Conservation (phyloP, 1,140 invertebrate species). For the Drosophila sulfurigaster region DNA sequence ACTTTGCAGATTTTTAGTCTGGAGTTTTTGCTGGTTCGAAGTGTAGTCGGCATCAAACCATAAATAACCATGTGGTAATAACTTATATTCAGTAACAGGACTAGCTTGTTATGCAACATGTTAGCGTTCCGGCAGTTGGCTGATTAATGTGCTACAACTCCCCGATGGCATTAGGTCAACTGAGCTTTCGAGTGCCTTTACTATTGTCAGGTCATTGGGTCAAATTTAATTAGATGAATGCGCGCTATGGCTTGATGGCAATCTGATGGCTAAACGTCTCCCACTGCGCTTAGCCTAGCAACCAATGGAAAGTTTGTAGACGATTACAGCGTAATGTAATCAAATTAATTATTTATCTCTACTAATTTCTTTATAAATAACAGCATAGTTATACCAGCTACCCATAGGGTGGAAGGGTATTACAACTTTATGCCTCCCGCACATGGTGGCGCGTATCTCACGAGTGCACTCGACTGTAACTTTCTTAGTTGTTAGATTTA, state of each 20-base stretch:
- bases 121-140: background rate
- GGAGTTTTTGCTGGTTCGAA: conserved; percentile 5
- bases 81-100: conserved; percentile 24
- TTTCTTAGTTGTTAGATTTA: too few species aligned
- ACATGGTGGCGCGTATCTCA: too few species aligned
- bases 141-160: background rate
- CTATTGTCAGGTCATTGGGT: background rate
- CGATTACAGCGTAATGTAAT: background rate
- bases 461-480: too few species aligned
- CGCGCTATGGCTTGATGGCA: background rate
- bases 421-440: too few species aligned
- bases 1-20: conserved; percentile 4
- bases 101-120: conserved; percentile 59
- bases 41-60: conserved; percentile 50
- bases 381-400: too few species aligned
- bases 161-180: background rate
- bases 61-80: conserved; percentile 50
- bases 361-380: too few species aligned
- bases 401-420: too few species aligned
- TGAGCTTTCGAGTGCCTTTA: background rate
- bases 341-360: too few species aligned
- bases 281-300: background rate
- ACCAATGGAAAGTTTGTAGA: background rate
- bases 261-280: conserved; percentile 7
- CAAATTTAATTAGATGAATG: conserved; percentile 37